A percentile compares a stretch with the other conserved stretches of the same genome.
Conservation (phyloP, 2,888 invertebrate species). For the Cataglyphis altisquamis region DNA sequence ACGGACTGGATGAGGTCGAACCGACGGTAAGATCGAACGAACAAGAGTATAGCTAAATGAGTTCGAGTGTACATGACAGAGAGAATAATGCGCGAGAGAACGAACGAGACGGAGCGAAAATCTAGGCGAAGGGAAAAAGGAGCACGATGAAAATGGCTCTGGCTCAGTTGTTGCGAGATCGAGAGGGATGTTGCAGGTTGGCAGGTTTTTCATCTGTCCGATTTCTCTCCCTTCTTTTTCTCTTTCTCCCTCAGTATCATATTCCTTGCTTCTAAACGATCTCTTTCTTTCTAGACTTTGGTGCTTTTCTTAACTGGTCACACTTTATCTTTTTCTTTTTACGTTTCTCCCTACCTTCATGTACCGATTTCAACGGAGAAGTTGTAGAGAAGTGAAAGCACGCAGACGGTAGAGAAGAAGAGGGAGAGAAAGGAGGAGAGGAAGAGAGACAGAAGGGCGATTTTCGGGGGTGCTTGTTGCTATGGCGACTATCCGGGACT, state of each 20-base stretch:
- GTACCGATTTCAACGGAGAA: constrained; percentile 47
- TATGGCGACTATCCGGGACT: constrained; percentile 85
- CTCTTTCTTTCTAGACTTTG: constrained; percentile 46
- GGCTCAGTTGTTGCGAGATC: constrained; percentile 49
- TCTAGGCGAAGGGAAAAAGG: constrained; percentile 16
- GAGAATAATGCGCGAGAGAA: constrained; percentile 47
- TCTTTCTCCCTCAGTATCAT: constrained; percentile 3
- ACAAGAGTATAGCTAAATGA: constrained; percentile 78
- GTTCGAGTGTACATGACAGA: constrained; percentile 69
- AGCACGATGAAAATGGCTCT: constrained; percentile 44
- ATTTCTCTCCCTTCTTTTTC: constrained; percentile 19
- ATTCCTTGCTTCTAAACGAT: constrained; percentile 19
- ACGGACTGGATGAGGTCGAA: constrained; percentile 57
- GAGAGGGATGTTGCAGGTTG: constrained; percentile 54
- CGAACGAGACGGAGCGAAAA: constrained; percentile 10
- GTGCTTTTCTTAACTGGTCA: constrained; percentile 25
- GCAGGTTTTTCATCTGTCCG: constrained; percentile 57
- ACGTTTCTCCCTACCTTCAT: constrained; percentile 8
- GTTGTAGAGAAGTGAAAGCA: constrained; percentile 46
- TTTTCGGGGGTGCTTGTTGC: constrained; percentile 85
- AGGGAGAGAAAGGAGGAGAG: constrained; percentile 58
- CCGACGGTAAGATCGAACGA: constrained; percentile 75
- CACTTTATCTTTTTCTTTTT: constrained; percentile 45
- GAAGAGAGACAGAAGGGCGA: constrained; percentile 71
- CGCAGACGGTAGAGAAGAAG: constrained; percentile 26